A percentile compares a stretch with the other conserved stretches of the same genome.
phyloP scores from a whole-genome alignment of 2,888 invertebrate genomes.

The Catocala nupta region DNA sequence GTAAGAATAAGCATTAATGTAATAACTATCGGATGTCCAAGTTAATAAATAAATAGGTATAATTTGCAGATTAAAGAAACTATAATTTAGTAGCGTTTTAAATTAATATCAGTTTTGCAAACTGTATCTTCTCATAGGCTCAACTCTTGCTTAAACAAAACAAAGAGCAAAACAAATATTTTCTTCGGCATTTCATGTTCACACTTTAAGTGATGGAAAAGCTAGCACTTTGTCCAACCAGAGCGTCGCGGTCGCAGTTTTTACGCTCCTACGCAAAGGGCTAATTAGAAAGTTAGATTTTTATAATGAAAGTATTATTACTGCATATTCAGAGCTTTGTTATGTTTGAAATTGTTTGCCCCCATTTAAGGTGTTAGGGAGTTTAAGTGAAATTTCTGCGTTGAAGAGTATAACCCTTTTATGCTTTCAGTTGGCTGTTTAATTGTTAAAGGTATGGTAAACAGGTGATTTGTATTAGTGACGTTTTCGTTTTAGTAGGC shows the following conservation, averaged over 20 bases:
- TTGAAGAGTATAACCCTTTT: conserved; percentile 19
- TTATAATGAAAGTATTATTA: conserved; percentile 61
- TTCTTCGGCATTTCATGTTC: conserved; percentile 27
- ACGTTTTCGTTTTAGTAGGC: too few relatives aligned
- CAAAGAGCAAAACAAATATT: too few relatives aligned
- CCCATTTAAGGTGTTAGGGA: conserved; percentile 47
- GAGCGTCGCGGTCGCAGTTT: conserved; percentile 60
- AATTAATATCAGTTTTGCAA: too few relatives aligned
- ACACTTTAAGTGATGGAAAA: conserved; percentile 36
- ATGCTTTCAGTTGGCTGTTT: conserved; percentile 15
- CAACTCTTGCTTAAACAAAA: too few relatives aligned
- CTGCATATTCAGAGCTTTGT: conserved; percentile 50
- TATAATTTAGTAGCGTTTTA: too few relatives aligned
- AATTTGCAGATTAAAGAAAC: too few relatives aligned
- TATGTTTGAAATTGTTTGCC: conserved; percentile 45
- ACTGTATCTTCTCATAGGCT: too few relatives aligned
- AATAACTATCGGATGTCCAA: too few relatives aligned
- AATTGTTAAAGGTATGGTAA: conserved; percentile 10
- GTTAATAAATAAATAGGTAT: too few relatives aligned
- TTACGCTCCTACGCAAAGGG: conserved; percentile 62
- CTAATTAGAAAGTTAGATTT: conserved; percentile 77
- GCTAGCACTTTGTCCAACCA: conserved; percentile 62
- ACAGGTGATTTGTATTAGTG: too few relatives aligned
- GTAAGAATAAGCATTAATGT: too few relatives aligned
- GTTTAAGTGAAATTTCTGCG: conserved; percentile 31